These are phyloP conservation scores for Hystrix cristata DNA, from an alignment of 2,113 vertebrate genomes.

Conservation along the genomic window DNA sequence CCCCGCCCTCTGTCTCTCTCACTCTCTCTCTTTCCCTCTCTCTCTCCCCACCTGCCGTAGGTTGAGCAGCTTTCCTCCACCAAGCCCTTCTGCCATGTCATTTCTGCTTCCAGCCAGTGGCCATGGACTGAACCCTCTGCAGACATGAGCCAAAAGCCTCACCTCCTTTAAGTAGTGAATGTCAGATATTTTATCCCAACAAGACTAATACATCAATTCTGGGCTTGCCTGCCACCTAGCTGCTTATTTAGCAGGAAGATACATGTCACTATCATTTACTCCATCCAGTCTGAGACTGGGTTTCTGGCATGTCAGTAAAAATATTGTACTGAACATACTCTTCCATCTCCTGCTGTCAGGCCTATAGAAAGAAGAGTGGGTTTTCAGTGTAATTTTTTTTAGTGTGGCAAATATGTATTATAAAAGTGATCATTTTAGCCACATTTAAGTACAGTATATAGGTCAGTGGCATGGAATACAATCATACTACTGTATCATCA, in stretches of 20 bases:
- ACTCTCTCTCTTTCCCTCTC: neutral
- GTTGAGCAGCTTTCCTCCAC: neutral
- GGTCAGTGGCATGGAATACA: neutral
- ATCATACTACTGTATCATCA: accelerated
- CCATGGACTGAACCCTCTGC: neutral
- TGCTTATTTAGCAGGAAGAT: neutral
- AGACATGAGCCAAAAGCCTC: neutral
- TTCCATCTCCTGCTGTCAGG: neutral
- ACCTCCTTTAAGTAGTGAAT: neutral
- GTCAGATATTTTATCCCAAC: neutral
- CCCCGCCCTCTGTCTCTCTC: neutral
- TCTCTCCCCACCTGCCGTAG: neutral
- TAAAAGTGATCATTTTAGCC: constrained; percentile 1
- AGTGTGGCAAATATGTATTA: neutral
- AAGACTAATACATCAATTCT: neutral
- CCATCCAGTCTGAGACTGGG: neutral
- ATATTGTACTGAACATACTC: neutral
- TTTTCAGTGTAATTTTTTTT: neutral
- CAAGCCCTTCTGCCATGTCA: neutral
- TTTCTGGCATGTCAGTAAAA: neutral
- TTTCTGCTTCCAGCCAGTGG: neutral
- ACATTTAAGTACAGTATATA: neutral
- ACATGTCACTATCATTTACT: neutral
- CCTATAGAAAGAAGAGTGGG: neutral
- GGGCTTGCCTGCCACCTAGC: neutral